A percentile compares a stretch with the other conserved stretches of the same genome.
Conservation (phyloP, 2,888 invertebrate genomes). For the Epistrophe eligans region DNA sequence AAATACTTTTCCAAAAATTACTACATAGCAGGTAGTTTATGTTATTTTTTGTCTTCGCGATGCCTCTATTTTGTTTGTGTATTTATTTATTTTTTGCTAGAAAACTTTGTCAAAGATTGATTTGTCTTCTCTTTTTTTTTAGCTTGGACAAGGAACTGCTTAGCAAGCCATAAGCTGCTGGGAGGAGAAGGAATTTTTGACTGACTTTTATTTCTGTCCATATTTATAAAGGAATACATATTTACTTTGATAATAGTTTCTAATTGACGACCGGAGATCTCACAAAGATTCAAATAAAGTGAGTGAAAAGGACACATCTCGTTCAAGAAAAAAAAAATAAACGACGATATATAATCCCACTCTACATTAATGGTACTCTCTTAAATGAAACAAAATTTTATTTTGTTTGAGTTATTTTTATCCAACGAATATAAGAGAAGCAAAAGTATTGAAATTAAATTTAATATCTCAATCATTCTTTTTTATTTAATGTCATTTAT, state of each 20-base stretch:
- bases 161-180: slow-evolving; percentile 29
- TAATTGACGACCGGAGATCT: slow-evolving; percentile 44
- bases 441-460: not conserved
- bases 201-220: slow-evolving; percentile 51
- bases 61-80: not conserved
- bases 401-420: slow-evolving; percentile 22
- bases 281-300: slow-evolving; percentile 19
- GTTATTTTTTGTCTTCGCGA: not conserved
- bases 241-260: slow-evolving; percentile 60
- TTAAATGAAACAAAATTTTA: slow-evolving; percentile 42
- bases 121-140: slow-evolving; percentile 31
- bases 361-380: not conserved
- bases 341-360: not conserved
- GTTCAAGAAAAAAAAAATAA: not conserved
- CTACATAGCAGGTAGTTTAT: not conserved
- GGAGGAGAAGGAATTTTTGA: not conserved
- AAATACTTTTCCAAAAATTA: not conserved
- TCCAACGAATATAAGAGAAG: not conserved
- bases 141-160: not conserved
- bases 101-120: slow-evolving; percentile 58
- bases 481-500: not conserved
- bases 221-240: not conserved
- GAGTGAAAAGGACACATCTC: not conserved
- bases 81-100: not conserved
- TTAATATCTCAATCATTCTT: not conserved